Evolutionary conservation across 2,113 vertebrate species (phyloP).

Genomic region (Peucedramus taeniatus): DNA sequence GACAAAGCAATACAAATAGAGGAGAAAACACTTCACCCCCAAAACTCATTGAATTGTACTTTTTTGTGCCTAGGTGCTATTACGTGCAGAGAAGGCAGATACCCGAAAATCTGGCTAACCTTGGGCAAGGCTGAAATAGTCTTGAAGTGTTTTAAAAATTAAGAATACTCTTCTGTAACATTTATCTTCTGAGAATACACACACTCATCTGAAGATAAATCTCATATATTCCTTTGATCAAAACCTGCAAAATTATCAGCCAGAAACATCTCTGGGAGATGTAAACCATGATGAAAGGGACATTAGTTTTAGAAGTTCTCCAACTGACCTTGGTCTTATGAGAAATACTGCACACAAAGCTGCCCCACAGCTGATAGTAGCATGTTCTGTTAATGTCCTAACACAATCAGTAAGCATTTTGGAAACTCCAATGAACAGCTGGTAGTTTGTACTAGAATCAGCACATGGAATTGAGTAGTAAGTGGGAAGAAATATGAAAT

Average conservation of each 20-base stretch:
- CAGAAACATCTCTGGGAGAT: not conserved
- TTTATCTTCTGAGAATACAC: not conserved
- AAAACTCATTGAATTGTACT: not conserved
- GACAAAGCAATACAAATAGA: not conserved
- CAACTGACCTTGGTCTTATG: not conserved
- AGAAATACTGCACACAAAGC: not conserved
- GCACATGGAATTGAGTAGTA: not conserved
- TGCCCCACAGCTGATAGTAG: accelerated
- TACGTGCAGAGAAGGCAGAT: accelerated
- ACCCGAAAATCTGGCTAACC: not conserved
- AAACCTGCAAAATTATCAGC: not conserved
- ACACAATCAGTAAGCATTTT: not conserved
- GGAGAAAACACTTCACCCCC: not conserved
- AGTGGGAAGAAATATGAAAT: not conserved
- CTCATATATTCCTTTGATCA: not conserved
- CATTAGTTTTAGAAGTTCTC: not conserved
- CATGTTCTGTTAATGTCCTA: accelerated
- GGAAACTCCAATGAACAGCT: not conserved
- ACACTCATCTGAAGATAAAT: not conserved
- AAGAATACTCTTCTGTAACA: not conserved
- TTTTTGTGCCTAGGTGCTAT: not conserved
- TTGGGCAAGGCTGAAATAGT: not conserved
- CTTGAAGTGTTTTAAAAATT: not conserved
- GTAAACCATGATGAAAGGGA: not conserved
- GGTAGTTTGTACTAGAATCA: not conserved